phyloP scores from a whole-genome alignment of 2,888 invertebrate genomes.

The Epinotia bilunana region DNA sequence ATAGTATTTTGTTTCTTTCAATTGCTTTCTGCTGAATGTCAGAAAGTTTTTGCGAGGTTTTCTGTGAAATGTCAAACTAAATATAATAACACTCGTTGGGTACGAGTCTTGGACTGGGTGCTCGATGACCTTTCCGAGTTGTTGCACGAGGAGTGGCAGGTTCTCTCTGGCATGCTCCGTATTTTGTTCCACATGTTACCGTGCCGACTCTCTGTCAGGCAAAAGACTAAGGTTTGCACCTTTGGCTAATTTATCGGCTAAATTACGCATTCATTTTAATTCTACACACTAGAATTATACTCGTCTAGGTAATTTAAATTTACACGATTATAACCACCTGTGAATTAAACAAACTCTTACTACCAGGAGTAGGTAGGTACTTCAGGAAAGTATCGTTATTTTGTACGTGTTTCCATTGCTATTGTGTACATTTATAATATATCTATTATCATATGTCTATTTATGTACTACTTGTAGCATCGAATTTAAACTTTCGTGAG shows the following conservation, averaged over 20 bases:
- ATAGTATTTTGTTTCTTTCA: not conserved
- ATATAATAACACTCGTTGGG: not conserved
- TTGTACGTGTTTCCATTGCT: no score
- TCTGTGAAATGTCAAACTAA: not conserved
- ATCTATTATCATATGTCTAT: no score
- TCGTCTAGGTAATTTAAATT: constrained; percentile 9
- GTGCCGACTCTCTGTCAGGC: not conserved
- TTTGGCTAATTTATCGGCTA: constrained; percentile 19
- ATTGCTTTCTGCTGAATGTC: not conserved
- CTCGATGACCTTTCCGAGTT: no score
- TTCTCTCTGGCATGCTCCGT: no score
- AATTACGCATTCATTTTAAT: not conserved
- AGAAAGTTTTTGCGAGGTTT: not conserved
- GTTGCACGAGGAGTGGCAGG: no score
- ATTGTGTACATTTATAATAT: no score
- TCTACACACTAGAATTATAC: constrained; percentile 8
- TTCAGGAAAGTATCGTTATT: not conserved
- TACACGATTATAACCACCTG: constrained; percentile 3
- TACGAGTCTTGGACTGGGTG: no score
- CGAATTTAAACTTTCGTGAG: no score
- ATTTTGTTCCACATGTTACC: not conserved
- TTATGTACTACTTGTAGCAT: no score
- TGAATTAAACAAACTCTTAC: not conserved
- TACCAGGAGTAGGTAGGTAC: not conserved
- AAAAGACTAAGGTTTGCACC: constrained; percentile 2